Base-by-base conservation (phyloP, 2,113 vertebrate species). In the Hymenochirus boettgeri region DNA sequence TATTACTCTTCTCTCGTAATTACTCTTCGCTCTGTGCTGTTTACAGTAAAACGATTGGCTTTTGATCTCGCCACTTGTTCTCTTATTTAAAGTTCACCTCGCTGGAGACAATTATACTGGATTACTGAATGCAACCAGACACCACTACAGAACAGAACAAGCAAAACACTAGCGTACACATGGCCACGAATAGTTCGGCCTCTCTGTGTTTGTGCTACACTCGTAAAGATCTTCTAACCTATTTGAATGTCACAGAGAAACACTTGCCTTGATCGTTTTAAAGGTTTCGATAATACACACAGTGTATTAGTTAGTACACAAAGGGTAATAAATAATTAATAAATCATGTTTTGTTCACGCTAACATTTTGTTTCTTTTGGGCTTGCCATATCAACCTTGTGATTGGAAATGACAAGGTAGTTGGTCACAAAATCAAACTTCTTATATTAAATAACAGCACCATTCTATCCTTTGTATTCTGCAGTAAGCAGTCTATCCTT, bases 21-120 rank as follows among this genome's bases (percentile, higher is more conserved):
- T 66, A 21, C 5, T 33, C 31, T 31, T 48, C 8, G 3, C 23
- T 37, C 29, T 48, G 45, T 58, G 26, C 45, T 58, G 24, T 66
- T 66, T 31, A 46, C 47, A 66, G 55, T 15, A 39, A 25, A 11
- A 50, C 50, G 27, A 26, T 31, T 54, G 29, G 39, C 63, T 66
- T n/a, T 66, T 66, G 63, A 66, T 51, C 42, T 66, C n/a, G 63
- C 45, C 63, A 66, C 57, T 50, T 66, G 63, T 58, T 66, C 45
- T 42, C 46, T 57, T 66, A 66, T 66, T 66, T 66, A 66, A 66
- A 37, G 63, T 21, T 66, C 57, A 66, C 63, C 45, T 66, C 29
- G 50, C 58, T 66, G 57, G 7, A 58, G 39, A 18, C 55, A 66
- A 66, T 66, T 66, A 66, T 56, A 11, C n/a, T 26, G 48, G 55